A percentile compares a stretch with the other conserved stretches of the same genome.
phyloP scores from a whole-genome alignment of 35 echinoderm and acorn worm species.

The Hemicentrotus pulcherrimus region DNA sequence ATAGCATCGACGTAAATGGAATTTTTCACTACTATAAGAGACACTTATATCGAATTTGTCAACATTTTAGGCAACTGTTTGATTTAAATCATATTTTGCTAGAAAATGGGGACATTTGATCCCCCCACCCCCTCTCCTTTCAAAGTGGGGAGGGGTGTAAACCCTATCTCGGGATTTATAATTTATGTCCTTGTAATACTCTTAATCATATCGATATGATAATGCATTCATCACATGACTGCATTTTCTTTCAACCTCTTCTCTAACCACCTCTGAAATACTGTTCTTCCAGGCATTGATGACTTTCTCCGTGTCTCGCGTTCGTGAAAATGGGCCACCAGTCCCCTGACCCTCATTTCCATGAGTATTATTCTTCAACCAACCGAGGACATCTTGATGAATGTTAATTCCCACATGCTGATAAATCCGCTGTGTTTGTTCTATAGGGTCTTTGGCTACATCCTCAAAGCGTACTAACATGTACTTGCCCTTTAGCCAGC shows the following conservation, averaged over 20 bases:
- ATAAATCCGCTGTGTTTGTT: constrained; percentile 71
- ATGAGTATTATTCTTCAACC: constrained; percentile 60
- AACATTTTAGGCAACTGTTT: too few relatives aligned
- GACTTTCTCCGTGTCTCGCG: not conserved
- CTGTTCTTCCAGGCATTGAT: constrained; percentile 31
- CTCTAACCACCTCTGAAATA: not conserved
- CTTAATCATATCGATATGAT: not conserved
- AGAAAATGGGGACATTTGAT: too few relatives aligned
- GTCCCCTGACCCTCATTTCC: not conserved
- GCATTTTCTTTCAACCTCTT: constrained; percentile 12
- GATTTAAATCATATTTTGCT: too few relatives aligned
- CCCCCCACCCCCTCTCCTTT: too few relatives aligned
- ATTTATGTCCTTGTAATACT: too few relatives aligned
- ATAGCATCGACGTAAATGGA: too few relatives aligned
- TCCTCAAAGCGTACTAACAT: constrained; percentile 85
- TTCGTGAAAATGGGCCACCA: not conserved
- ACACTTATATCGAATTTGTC: too few relatives aligned
- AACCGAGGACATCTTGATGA: constrained; percentile 57
- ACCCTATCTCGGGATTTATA: too few relatives aligned
- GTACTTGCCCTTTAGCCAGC: constrained; percentile 64
- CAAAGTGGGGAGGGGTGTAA: too few relatives aligned
- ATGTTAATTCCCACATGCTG: constrained; percentile 60
- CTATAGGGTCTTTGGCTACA: constrained; percentile 57
- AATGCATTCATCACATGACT: not conserved
- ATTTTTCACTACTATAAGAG: too few relatives aligned